These are phyloP conservation scores for Mamestra configurata DNA, from an alignment of 1,140 invertebrate species.

Conservation along the genomic window DNA sequence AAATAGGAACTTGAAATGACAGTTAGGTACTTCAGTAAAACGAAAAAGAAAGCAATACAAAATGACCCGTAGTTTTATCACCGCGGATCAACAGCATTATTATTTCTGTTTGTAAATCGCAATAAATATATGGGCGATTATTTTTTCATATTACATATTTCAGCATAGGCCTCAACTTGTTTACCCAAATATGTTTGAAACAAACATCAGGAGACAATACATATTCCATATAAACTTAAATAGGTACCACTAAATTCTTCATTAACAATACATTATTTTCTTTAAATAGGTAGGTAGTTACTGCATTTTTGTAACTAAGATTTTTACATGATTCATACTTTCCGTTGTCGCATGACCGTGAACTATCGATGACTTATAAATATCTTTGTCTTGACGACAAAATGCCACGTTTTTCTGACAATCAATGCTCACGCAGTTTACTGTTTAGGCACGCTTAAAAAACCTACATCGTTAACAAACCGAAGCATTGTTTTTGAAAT, in stretches of 20 bases:
- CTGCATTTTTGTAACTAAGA: neutral
- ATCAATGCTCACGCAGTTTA: neutral
- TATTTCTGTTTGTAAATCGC: too few relatives aligned
- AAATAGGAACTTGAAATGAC: too few relatives aligned
- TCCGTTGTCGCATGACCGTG: neutral
- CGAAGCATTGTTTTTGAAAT: conserved; percentile 14
- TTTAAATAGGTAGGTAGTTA: neutral
- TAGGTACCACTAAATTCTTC: neutral
- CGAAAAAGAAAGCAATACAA: too few relatives aligned
- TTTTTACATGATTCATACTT: conserved; percentile 12
- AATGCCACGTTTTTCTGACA: neutral
- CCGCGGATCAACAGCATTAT: too few relatives aligned
- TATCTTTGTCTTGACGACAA: neutral
- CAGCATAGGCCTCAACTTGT: neutral
- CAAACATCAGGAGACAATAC: neutral
- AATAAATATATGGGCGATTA: too few relatives aligned
- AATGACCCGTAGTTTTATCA: too few relatives aligned
- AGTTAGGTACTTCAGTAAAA: too few relatives aligned
- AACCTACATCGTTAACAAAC: conserved; percentile 6
- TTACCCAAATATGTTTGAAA: neutral
- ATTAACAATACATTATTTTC: conserved; percentile 11
- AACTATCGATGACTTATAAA: neutral
- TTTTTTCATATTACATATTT: too few relatives aligned
- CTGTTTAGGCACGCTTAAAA: neutral
- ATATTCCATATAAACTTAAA: neutral